Base-by-base conservation (phyloP, 2,113 vertebrate species). In the Corapipo altera region DNA sequence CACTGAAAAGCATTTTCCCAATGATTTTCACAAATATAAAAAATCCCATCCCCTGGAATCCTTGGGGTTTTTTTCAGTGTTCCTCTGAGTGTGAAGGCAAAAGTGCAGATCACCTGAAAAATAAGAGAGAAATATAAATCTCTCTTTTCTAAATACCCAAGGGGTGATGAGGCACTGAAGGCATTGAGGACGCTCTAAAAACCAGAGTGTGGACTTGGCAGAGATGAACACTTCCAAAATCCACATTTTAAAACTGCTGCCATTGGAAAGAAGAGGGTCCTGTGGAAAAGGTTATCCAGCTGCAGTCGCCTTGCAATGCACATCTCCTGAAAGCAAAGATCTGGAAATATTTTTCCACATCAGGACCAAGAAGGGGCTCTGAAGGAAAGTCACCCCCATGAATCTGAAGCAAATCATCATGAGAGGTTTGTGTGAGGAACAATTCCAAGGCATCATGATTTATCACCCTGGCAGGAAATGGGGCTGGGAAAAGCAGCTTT, bases 331-430 rank as follows among this genome's bases (percentile, higher is more conserved):
- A 33, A 26, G 11, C 44, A 48, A 51, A 28, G n/a, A n/a, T 11
- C 27, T 39, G 44, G 5, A 15, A 3, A 1, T 41, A 41, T 80
- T 79, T 61, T 81, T 7, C 54, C 57, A 46, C 33, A 19, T 19
- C 17, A 74, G 35, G 5, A 58, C 7, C 12, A 39, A 15, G 54
- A 32, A 3, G 28, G 28, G 39, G 12, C 28, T 81, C 28, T 15
- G 5, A 59, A 73, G 39, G 9, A 58, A 85, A 72, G 74, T 52
- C 80, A 54, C 78, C 62, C 35, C n/a, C n/a, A n/a, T 17, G 30
- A 77, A 90, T 88, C 88, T 73, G 72, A 94, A 54, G 72, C 12
- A 93, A 88, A 93, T 83, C 30, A 62, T 33, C 91, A 80, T 2
- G 1, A 72, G 59, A 39, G 33, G 54, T 57, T 55, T 30, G 52